Evolutionary conservation across 2,888 invertebrate genomes (phyloP).

Genomic region (Lasius fuliginosus): DNA sequence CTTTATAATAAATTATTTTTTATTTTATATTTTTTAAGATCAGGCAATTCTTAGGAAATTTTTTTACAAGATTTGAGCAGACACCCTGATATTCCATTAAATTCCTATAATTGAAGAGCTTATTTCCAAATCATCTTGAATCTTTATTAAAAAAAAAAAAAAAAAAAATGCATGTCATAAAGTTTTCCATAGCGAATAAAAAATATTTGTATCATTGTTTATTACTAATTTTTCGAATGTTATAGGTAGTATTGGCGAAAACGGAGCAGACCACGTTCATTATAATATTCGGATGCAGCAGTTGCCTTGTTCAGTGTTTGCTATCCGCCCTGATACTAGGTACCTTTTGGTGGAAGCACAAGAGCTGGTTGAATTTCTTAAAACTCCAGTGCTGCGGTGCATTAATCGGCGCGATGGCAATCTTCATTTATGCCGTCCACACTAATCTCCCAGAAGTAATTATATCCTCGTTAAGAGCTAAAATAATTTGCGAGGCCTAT

Average conservation of each 20-base stretch:
- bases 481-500: background rate
- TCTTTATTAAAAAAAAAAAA: background rate
- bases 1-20: no score
- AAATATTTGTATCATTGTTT: background rate
- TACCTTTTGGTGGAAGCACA: constrained; percentile 87
- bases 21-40: no score
- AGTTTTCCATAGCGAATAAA: background rate
- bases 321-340: constrained; percentile 87
- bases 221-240: background rate
- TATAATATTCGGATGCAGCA: constrained; percentile 87
- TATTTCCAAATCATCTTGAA: background rate
- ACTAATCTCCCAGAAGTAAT: constrained; percentile 84
- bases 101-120: background rate
- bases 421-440: constrained; percentile 86
- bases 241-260: constrained; percentile 80
- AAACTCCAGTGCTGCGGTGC: constrained; percentile 91
- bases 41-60: no score
- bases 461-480: background rate
- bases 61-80: no score
- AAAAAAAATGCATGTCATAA: background rate
- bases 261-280: constrained; percentile 84
- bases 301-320: constrained; percentile 87
- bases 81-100: background rate
- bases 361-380: constrained; percentile 89
- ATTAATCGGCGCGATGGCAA: constrained; percentile 91